Conservation (phyloP, 2,888 invertebrate genomes). For the Macrosoma leucophasiata region DNA sequence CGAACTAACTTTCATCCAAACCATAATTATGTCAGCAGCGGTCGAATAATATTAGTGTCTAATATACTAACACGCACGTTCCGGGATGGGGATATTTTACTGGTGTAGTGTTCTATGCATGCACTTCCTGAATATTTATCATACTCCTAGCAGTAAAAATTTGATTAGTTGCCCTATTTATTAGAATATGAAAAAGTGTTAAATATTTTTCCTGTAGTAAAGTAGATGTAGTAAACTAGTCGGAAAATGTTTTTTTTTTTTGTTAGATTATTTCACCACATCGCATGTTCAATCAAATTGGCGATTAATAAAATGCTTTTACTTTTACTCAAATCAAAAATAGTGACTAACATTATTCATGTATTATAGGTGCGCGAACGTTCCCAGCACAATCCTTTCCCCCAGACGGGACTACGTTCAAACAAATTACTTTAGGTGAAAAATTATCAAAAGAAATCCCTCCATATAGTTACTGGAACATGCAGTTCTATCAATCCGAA, state of each 20-base stretch:
- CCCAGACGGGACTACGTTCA: constrained; percentile 94
- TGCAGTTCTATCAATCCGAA: constrained; percentile 97
- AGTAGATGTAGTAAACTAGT: too few species aligned
- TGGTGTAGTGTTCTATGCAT: too few species aligned
- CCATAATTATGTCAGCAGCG: constrained; percentile 39
- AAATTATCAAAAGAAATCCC: constrained; percentile 91
- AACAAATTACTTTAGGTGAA: constrained; percentile 91
- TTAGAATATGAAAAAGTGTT: too few species aligned
- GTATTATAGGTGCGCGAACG: constrained; percentile 84
- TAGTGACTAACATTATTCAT: constrained; percentile 15
- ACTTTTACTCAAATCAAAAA: constrained; percentile 2
- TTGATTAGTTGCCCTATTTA: too few species aligned
- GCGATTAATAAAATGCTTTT: too few species aligned
- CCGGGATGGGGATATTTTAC: constrained; percentile 13
- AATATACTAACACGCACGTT: constrained; percentile 57
- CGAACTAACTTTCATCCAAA: constrained; percentile 59
- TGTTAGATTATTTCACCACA: too few species aligned
- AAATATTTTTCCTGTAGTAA: too few species aligned
- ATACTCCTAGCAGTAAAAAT: too few species aligned
- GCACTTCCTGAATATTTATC: too few species aligned
- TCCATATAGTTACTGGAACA: constrained; percentile 97
- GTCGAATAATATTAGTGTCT: constrained; percentile 33
- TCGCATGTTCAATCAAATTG: constrained; percentile 42
- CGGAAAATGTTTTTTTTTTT: too few species aligned
- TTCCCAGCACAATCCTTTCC: constrained; percentile 94